Evolutionary conservation across 2,888 invertebrate species (phyloP), one percentile per base, ranked within the genome.

Genomic region (Uropetala carovei): DNA sequence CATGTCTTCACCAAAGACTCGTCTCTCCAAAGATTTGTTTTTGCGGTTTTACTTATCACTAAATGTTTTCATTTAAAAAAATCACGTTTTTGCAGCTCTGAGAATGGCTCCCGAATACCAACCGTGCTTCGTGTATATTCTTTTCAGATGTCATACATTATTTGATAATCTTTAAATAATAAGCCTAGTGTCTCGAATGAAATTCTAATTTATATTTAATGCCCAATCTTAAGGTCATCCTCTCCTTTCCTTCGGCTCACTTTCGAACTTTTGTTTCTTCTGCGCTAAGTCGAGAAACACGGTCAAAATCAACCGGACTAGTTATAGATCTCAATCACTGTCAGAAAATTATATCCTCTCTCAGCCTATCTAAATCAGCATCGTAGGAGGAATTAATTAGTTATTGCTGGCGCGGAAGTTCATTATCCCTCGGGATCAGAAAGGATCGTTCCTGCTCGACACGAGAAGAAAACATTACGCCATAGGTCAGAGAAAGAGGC

Each of bases 401-500:
- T 27, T 13, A 75, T 75, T 22, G 75, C 27, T 75, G n/a, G 18
- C 75, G 10, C 75, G 22, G 27, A 22, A 22, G 27, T 75, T 22
- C 11, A 75, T 75, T 27, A 27, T 75, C 27, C 27, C 27, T 75
- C 75, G 75, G 22, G 75, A 75, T 27, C 27, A 27, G 43, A 43
- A 43, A 75, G 75, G 22, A 75, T 75, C 75, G 11, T 75, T 75
- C 27, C 27, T 68, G 68, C 68, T 68, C 68, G 64, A 18, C 75
- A 22, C 22, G 75, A 75, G 75, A 75, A 75, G 75, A 75, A 75
- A 75, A 75, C 75, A 75, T 75, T 75, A 75, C 75, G 75, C 75
- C 75, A 75, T 75, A 75, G 75, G 75, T 75, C 75, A 75, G 75
- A 75, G 75, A 75, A 75, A 75, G 22, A 75, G 75, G 11, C 10